Evolutionary conservation across 2,113 vertebrate genomes (phyloP).

Genomic region (Fregetta grallaria): DNA sequence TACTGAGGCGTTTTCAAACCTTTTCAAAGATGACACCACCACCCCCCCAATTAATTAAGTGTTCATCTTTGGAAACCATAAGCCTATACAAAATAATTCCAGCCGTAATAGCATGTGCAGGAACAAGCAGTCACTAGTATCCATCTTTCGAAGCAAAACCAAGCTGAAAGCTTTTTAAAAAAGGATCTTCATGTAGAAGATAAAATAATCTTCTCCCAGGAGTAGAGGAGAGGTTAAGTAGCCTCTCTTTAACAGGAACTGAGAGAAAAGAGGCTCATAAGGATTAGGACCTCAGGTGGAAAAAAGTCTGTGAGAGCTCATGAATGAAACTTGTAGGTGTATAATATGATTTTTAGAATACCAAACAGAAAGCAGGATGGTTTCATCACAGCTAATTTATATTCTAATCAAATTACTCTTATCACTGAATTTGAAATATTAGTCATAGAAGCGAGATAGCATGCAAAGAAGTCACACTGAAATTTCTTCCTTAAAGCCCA

Average conservation of each 20-base stretch:
- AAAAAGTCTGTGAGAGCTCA: background rate
- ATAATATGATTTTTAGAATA: constrained; percentile 29
- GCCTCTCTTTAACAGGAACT: background rate
- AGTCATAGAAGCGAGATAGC: background rate
- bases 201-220: background rate
- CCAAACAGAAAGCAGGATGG: constrained; percentile 10
- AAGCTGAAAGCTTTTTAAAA: background rate
- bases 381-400: constrained; percentile 34
- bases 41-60: background rate
- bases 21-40: background rate
- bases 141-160: background rate
- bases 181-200: background rate
- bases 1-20: background rate
- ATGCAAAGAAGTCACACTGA: background rate
- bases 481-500: constrained; percentile 16
- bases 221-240: background rate
- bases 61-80: background rate
- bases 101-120: background rate
- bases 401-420: constrained; percentile 55
- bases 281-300: background rate
- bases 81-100: background rate
- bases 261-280: background rate
- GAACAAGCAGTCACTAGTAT: background rate
- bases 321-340: constrained; percentile 2
- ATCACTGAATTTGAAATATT: constrained; percentile 36